Evolutionary conservation across 2,888 invertebrate genomes (phyloP), one percentile per base, ranked within the genome.

Genomic region (Macropis europaea): DNA sequence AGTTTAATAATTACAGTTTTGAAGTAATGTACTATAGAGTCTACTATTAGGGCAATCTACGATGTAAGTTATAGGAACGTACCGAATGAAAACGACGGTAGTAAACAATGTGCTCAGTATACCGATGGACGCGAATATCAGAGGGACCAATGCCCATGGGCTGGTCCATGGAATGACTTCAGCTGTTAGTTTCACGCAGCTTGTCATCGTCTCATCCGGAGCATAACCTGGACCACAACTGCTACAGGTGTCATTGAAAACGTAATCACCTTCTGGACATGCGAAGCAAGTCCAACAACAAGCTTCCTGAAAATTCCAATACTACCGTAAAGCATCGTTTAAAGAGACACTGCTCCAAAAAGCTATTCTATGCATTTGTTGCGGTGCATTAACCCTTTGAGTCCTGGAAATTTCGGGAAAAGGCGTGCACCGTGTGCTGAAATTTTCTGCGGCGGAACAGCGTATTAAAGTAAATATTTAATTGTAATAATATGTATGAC

Each of bases 211-310:
- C 24, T 80, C 81, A 77, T 91, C 91, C 0, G 92, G 92, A 2
- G 91, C 91, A 79, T 90, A 92, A 3, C 93, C 93, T 11, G 91
- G 91, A 17, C 89, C 87, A 81, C 94, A 94, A 5, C 91, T 89
- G 32, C 88, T 86, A 84, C 94, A 94, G 2, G 92, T 93, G 84
- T 92, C 92, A 85, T 93, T 93, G 84, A 91, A 91, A 9, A 92
- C 92, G 81, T 91, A 93, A 22, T 93, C 92, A 72, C 93, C 92
- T 57, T 93, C 93, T 30, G 92, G 91, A 85, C 95, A 95, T 2
- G 92, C 90, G 26, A 94, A 92, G 87, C 95, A 95, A 28, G 92
- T 92, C 95, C 94, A 95, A 84, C 95, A 95, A 83, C 95, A 95
- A 56, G 92, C 91, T 85, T 92, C 92, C 92, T 92, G 61, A 9